Evolutionary conservation across 37 sponge, comb jelly and placozoan species (phyloP).

Genomic region (Diacarnus erythraeanus): DNA sequence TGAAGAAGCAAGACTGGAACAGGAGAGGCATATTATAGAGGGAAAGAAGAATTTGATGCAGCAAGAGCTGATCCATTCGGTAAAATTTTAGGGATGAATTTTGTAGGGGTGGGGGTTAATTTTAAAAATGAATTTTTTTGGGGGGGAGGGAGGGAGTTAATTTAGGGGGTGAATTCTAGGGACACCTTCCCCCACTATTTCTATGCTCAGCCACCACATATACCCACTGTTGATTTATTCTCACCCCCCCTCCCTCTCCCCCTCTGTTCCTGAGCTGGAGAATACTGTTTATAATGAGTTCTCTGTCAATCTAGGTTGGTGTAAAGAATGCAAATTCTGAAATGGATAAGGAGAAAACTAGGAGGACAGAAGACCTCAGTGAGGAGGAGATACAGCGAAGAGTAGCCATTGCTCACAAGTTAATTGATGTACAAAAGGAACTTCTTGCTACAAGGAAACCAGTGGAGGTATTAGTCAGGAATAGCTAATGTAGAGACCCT

Average conservation of each 20-base stretch:
- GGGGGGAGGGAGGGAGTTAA: too few species aligned
- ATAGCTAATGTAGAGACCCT: neutral
- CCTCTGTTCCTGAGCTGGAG: too few species aligned
- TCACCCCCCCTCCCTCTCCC: too few species aligned
- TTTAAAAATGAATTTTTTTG: too few species aligned
- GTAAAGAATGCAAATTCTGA: constrained; percentile 18
- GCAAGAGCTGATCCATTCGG: constrained; percentile 54
- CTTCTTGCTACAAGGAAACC: constrained; percentile 50
- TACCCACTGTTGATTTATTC: too few species aligned
- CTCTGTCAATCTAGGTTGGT: too few species aligned
- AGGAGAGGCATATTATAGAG: constrained; percentile 33
- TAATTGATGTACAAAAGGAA: constrained; percentile 70
- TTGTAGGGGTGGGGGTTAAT: too few species aligned
- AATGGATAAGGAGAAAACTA: constrained; percentile 33
- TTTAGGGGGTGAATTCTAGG: too few species aligned
- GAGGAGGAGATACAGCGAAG: constrained; percentile 45
- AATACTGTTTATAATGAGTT: too few species aligned
- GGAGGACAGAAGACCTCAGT: constrained; percentile 38
- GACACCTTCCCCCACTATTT: too few species aligned
- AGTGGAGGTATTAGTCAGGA: constrained; percentile 48
- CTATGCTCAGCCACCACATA: too few species aligned
- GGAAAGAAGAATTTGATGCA: constrained; percentile 58
- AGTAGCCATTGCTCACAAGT: constrained; percentile 37
- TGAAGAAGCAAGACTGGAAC: constrained; percentile 57
- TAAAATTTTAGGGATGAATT: too few species aligned